phyloP scores from a whole-genome alignment of 2,113 vertebrate species.

The Passer montanus region DNA sequence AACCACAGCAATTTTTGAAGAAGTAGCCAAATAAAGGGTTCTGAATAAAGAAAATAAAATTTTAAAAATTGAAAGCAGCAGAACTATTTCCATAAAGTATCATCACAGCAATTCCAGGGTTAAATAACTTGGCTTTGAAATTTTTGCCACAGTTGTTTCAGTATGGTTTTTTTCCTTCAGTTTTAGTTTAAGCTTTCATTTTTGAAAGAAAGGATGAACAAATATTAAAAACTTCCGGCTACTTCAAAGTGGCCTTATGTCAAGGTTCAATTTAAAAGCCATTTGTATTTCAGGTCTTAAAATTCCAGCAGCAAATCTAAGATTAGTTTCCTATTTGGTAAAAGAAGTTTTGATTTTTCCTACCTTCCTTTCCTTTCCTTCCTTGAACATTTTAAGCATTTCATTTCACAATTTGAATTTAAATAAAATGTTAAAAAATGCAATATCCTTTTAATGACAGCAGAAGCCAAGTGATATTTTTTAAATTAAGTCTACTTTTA shows the following conservation, averaged over 20 bases:
- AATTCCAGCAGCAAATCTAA: background rate
- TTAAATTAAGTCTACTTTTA: constrained; percentile 50
- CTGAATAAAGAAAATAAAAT: background rate
- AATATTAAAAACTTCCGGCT: background rate
- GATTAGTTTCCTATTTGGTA: background rate
- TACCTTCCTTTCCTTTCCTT: background rate
- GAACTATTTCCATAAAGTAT: constrained; percentile 2
- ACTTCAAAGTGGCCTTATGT: background rate
- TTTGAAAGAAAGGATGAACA: background rate
- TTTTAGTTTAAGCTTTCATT: background rate
- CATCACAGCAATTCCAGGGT: background rate
- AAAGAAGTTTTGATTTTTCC: background rate
- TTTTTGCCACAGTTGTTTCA: constrained; percentile 15
- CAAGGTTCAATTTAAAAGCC: background rate
- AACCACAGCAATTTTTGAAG: background rate
- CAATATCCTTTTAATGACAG: background rate
- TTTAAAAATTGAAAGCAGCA: background rate
- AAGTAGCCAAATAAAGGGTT: constrained; percentile 1
- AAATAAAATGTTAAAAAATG: background rate
- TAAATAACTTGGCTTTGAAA: background rate
- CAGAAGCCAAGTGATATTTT: constrained; percentile 35
- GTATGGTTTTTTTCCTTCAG: background rate
- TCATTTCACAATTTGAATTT: background rate
- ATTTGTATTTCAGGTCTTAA: background rate
- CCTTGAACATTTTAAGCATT: background rate